phyloP scores from a whole-genome alignment of 1,140 invertebrate species.

The Tyrophagus putrescentiae region DNA sequence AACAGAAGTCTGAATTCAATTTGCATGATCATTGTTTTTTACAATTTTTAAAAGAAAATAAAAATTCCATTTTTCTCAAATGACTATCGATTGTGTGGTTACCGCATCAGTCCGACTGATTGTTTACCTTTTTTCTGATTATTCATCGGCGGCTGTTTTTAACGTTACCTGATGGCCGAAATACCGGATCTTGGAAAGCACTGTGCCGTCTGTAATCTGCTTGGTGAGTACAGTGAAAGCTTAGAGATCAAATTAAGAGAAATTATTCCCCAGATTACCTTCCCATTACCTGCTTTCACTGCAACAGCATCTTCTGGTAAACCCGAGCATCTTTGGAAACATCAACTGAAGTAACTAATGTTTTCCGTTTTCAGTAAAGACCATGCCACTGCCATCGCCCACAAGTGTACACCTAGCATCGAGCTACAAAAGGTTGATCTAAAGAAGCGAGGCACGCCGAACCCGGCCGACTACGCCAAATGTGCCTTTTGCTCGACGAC shows the following conservation, averaged over 20 bases:
- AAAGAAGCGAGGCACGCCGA: neutral
- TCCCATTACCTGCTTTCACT: conserved; percentile 15
- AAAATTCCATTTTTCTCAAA: neutral
- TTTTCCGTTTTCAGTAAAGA: conserved; percentile 10
- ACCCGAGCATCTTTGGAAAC: neutral
- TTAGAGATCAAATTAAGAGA: neutral
- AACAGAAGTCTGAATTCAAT: neutral
- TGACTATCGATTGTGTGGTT: too few relatives aligned
- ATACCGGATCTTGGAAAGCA: conserved; percentile 19
- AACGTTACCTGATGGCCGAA: conserved; percentile 35
- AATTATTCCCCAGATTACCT: conserved; percentile 18
- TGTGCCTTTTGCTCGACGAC: conserved; percentile 13
- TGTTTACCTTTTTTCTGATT: too few relatives aligned
- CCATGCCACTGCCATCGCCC: conserved; percentile 1
- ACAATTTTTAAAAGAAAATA: conserved; percentile 1
- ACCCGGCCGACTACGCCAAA: conserved; percentile 11
- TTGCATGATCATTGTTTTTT: too few relatives aligned
- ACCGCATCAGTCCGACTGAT: too few relatives aligned
- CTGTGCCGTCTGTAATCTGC: conserved; percentile 4
- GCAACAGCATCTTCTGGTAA: conserved; percentile 17
- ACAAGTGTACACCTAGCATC: conserved; percentile 11
- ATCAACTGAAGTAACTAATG: neutral
- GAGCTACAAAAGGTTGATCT: neutral
- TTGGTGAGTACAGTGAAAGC: conserved; percentile 15
- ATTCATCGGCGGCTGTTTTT: too few relatives aligned